Conservation (phyloP, 2,113 vertebrate genomes). For the Burhinus oedicnemus region DNA sequence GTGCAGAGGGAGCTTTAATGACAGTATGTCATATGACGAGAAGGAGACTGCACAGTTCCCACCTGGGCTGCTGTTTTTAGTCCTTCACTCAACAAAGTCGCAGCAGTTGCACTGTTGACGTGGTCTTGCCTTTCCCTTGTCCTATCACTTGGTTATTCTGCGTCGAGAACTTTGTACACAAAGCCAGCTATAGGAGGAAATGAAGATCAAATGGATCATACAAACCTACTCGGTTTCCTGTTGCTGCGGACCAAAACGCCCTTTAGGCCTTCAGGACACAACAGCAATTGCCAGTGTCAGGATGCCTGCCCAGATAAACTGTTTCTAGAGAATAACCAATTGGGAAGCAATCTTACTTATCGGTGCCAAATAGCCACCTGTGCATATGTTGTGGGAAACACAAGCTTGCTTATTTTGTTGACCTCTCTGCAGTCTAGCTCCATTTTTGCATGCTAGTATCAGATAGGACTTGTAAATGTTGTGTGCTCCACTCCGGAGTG, state of each 20-base stretch:
- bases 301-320: conserved; percentile 20
- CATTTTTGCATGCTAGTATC: background rate
- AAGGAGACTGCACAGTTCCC: background rate
- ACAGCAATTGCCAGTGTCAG: conserved; percentile 7
- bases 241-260: background rate
- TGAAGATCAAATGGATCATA: fast-evolving
- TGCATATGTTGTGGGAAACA: background rate
- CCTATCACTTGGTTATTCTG: background rate
- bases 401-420: background rate
- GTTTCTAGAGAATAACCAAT: background rate
- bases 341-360: background rate
- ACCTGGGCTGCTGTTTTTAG: background rate
- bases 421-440: background rate
- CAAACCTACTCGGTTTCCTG: background rate
- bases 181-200: background rate
- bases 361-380: background rate
- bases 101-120: background rate
- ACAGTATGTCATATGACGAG: fast-evolving
- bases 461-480: background rate
- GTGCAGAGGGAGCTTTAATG: background rate
- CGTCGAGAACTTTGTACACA: background rate
- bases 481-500: background rate
- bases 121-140: background rate
- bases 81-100: background rate
- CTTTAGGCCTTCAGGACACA: background rate